Evolutionary conservation across 2,113 vertebrate genomes (phyloP), one percentile per base, ranked within the genome.

Genomic region (Aix galericulata): DNA sequence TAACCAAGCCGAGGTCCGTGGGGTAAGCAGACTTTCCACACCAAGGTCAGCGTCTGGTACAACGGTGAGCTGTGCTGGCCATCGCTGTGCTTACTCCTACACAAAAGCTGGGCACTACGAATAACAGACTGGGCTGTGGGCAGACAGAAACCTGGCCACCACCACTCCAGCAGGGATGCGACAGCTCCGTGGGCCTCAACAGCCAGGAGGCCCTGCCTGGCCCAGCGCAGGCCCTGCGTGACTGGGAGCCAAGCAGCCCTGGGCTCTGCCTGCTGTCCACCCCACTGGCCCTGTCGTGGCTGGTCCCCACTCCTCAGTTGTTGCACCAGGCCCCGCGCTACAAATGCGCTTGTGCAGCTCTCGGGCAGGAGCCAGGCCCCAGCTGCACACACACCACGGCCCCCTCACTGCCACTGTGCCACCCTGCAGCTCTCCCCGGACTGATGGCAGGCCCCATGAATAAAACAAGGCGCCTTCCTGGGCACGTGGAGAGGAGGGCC

Each of bases 101-200:
- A 59, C 15, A 56, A 52, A 55, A 79, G 38, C 23, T 4, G 63
- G 72, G 42, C 48, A 66, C 38, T 31, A 10, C 13, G 67, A 42
- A 76, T 59, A 69, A 3, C 38, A 34, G 52, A 13, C 52, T 27
- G 1, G 2, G 17, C 82, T 59, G 44, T 2, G 5, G 84, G 42
- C 44, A 86, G 86, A 79, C 81, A 92, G 85, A 95, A 93, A 95
- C 55, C 74, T 78, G 89, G 82, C 71, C 68, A 73, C 82, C 53
- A 55, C 74, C 0, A 5, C 93, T 95, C 95, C 87, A 87, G 75
- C 92, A 91, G 55, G 63, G 94, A 94, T 82, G 77, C 91, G 82
- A 85, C 89, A 88, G 78, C 5, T 7, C 79, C 50, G 50, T 25
- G 50, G 7, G 12, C 50, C 50, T 52, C 50, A 25, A 23, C 50